Conservation (phyloP, 2,888 invertebrate genomes). For the Orthosia gracilis region DNA sequence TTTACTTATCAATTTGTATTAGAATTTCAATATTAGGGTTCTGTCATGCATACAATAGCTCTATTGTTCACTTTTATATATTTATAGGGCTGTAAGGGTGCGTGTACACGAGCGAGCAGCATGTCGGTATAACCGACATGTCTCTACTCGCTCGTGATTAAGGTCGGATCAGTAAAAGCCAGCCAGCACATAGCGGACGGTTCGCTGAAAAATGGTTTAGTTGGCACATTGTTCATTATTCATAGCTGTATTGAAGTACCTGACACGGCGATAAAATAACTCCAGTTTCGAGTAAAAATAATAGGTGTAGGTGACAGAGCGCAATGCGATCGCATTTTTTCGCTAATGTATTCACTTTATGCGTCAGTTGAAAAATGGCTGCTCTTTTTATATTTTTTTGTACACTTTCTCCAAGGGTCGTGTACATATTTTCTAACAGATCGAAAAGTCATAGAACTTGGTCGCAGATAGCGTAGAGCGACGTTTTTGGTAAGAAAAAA, state of each 20-base stretch:
- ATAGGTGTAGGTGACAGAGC: background rate
- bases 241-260: conserved; percentile 14
- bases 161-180: conserved; percentile 42
- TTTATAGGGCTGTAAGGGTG: conserved; percentile 47
- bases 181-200: conserved; percentile 33
- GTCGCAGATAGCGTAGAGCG: no score
- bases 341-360: background rate
- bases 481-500: no score
- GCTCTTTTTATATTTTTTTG: background rate
- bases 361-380: background rate
- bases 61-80: conserved; percentile 55
- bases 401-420: no score
- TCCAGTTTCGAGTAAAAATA: background rate
- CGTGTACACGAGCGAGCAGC: conserved; percentile 29
- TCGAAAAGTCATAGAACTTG: no score
- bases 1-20: conserved; percentile 56
- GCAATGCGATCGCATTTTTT: background rate
- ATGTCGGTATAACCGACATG: conserved; percentile 36
- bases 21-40: conserved; percentile 46
- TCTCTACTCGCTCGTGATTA: no score
- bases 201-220: conserved; percentile 33
- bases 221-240: conserved; percentile 27
- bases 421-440: background rate
- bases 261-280: conserved; percentile 32
- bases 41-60: conserved; percentile 56